A percentile compares a stretch with the other conserved stretches of the same genome.
Conservation (phyloP, 2,888 invertebrate species). For the Erebia palarica region DNA sequence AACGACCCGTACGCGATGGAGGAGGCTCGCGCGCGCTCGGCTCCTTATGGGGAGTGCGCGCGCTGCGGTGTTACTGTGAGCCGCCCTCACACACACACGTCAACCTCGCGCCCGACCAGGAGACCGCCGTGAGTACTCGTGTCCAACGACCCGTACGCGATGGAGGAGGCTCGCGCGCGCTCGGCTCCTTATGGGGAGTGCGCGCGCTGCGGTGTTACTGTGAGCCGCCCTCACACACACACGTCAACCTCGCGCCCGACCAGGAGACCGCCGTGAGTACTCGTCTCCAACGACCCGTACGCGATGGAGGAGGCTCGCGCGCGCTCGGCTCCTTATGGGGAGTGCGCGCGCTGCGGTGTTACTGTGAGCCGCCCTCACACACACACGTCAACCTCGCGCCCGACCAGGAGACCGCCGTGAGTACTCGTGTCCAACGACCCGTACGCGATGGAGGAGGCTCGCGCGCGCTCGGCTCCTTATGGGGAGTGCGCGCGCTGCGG, state of each 20-base stretch:
- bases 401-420: slow-evolving; percentile 28
- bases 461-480: slow-evolving; percentile 94
- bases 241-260: slow-evolving; percentile 37
- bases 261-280: slow-evolving; percentile 24
- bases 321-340: slow-evolving; percentile 98
- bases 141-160: slow-evolving; percentile 91
- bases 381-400: slow-evolving; percentile 36
- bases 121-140: slow-evolving; percentile 13
- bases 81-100: too few species aligned
- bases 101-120: slow-evolving; percentile 35
- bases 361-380: slow-evolving; percentile 82
- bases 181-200: slow-evolving; percentile 97
- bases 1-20: too few species aligned
- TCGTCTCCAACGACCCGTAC: too few species aligned
- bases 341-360: slow-evolving; percentile 85
- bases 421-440: slow-evolving; percentile 85
- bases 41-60: slow-evolving; percentile 96
- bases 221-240: too few species aligned
- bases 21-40: slow-evolving; percentile 86
- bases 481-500: slow-evolving; percentile 93
- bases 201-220: slow-evolving; percentile 82
- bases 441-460: slow-evolving; percentile 90
- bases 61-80: slow-evolving; percentile 75
- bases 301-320: slow-evolving; percentile 63
- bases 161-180: slow-evolving; percentile 91